Conservation (phyloP, 2,888 invertebrate species). For the Acrobasis consociella region DNA sequence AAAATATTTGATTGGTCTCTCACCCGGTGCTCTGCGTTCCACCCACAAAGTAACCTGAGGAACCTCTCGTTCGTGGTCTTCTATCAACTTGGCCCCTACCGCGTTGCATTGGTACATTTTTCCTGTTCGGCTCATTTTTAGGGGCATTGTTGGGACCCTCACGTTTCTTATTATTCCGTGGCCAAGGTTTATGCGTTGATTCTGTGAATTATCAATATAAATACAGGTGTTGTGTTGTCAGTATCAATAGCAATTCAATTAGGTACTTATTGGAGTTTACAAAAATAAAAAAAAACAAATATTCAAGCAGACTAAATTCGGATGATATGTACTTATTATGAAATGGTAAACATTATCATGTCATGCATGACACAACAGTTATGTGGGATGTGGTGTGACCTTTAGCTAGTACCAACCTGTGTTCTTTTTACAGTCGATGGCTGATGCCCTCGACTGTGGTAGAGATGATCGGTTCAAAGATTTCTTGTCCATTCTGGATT, state of each 20-base stretch:
- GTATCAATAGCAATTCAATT: too few relatives aligned
- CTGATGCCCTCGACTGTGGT: slow-evolving; percentile 86
- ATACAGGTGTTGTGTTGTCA: too few relatives aligned
- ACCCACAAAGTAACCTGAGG: slow-evolving; percentile 77
- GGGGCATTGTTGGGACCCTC: slow-evolving; percentile 82
- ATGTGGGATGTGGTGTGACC: slow-evolving; percentile 42
- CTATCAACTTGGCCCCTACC: slow-evolving; percentile 87
- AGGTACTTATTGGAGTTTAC: too few relatives aligned
- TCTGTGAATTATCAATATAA: slow-evolving; percentile 49
- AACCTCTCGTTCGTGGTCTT: slow-evolving; percentile 85
- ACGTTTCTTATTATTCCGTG: slow-evolving; percentile 85
- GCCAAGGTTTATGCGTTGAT: slow-evolving; percentile 83
- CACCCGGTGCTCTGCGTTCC: slow-evolving; percentile 88
- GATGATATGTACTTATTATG: background rate
- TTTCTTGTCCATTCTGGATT: slow-evolving; percentile 90
- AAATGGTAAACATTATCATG: background rate
- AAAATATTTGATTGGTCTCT: slow-evolving; percentile 3
- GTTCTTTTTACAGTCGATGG: slow-evolving; percentile 89
- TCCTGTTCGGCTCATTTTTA: slow-evolving; percentile 84
- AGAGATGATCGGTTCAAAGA: slow-evolving; percentile 86
- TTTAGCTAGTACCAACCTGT: slow-evolving; percentile 82
- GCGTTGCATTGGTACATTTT: slow-evolving; percentile 86
- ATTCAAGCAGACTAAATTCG: too few relatives aligned
- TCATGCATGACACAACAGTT: slow-evolving; percentile 11
- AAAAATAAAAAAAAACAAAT: too few relatives aligned